phyloP scores from a whole-genome alignment of 2,797 vertebrate species.

The Todus mexicanus region DNA sequence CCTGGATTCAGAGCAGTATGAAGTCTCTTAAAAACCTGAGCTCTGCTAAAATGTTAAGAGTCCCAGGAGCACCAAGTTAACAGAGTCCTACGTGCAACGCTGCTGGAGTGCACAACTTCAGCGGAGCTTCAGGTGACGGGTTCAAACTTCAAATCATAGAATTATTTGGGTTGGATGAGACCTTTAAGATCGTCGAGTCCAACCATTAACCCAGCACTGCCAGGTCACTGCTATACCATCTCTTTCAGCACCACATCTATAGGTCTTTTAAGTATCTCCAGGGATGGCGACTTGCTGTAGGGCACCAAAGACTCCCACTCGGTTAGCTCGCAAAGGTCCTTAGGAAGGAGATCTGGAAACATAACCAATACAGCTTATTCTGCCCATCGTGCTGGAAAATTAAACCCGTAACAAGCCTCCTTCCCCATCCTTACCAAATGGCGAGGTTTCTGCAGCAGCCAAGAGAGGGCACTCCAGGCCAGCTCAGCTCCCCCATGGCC shows the following conservation, averaged over 20 bases:
- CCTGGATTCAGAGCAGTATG: background rate
- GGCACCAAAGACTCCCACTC: background rate
- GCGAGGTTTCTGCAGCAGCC: conserved; percentile 29
- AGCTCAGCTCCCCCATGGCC: background rate
- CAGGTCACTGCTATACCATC: background rate
- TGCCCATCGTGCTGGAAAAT: background rate
- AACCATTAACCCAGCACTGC: background rate
- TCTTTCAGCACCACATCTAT: background rate
- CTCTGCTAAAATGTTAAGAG: conserved; percentile 19
- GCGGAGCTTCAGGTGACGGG: background rate
- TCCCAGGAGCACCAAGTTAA: background rate
- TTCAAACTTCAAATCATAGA: background rate
- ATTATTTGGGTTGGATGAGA: background rate
- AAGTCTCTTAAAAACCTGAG: conserved; percentile 22
- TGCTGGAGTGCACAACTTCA: background rate
- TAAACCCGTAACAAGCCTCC: background rate
- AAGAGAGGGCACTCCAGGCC: conserved; percentile 76
- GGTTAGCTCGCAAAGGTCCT: background rate
- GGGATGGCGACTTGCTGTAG: background rate
- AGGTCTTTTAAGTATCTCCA: background rate
- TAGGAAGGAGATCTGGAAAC: background rate
- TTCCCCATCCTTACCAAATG: background rate
- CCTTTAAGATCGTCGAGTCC: background rate
- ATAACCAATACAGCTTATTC: background rate
- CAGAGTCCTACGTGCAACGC: background rate